phyloP scores from a whole-genome alignment of 2,797 vertebrate species.

The Malurus leucopterus region DNA sequence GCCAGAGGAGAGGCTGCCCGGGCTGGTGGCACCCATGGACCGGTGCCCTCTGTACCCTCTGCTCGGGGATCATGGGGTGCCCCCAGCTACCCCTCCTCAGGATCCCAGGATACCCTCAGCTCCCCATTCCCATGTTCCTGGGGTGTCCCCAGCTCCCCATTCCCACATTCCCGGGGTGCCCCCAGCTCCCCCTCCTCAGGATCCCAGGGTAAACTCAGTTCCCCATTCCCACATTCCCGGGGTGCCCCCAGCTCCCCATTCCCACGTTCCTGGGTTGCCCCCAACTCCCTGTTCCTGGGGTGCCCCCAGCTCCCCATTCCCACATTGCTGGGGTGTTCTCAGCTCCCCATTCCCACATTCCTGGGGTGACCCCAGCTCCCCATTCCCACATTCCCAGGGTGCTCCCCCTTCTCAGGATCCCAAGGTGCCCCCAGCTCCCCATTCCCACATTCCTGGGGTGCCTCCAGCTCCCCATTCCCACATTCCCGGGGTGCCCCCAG shows the following conservation, averaged over 20 bases:
- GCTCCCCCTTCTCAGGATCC: constrained; percentile 53
- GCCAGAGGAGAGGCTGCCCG: not conserved
- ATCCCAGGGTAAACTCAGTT: rapidly evolving
- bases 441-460: constrained; percentile 16
- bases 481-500: constrained; percentile 2
- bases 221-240: not conserved
- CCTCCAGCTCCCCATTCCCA: constrained; percentile 47
- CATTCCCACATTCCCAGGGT: constrained; percentile 22
- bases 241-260: constrained; percentile 15
- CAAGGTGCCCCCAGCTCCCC: constrained; percentile 32
- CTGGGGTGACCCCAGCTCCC: not conserved
- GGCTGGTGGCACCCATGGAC: constrained; percentile 45
- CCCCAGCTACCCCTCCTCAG: constrained; percentile 41
- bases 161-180: not conserved
- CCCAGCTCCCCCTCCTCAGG: constrained; percentile 28
- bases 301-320: not conserved
- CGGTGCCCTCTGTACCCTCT: constrained; percentile 38
- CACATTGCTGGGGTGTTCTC: rapidly evolving
- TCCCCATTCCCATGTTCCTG: not conserved
- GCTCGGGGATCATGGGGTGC: not conserved
- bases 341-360: not conserved
- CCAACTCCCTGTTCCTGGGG: not conserved
- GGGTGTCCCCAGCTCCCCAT: rapidly evolving
- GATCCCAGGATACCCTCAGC: constrained; percentile 4
- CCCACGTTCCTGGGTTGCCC: rapidly evolving